A percentile compares a stretch with the other conserved stretches of the same genome.
phyloP scores from a whole-genome alignment of 2,113 vertebrate genomes.

The Pelusios castaneus region DNA sequence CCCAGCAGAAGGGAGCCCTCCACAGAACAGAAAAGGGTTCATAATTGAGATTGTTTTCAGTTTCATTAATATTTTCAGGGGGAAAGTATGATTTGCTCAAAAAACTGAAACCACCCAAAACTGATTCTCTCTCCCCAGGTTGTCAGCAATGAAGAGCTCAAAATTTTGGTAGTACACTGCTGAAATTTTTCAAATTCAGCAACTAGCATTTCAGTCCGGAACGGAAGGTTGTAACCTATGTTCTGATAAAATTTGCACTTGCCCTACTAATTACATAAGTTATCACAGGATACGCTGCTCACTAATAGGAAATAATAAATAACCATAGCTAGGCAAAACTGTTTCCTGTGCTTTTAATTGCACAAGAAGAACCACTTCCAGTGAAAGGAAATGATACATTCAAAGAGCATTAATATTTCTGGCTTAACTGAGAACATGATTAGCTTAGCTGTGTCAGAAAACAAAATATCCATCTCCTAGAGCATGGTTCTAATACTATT shows the following conservation, averaged over 20 bases:
- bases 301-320: constrained; percentile 78
- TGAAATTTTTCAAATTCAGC: not conserved
- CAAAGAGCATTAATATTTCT: constrained; percentile 52
- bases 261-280: constrained; percentile 43
- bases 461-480: constrained; percentile 1
- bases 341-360: constrained; percentile 73
- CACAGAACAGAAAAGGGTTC: constrained; percentile 21
- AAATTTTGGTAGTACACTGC: not conserved
- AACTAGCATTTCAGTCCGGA: not conserved
- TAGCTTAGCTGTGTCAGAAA: constrained; percentile 57
- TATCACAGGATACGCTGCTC: constrained; percentile 57
- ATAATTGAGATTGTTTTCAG: not conserved
- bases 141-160: not conserved
- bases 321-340: constrained; percentile 53
- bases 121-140: not conserved
- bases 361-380: constrained; percentile 44
- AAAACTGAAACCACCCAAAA: not conserved
- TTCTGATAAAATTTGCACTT: constrained; percentile 43
- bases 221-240: not conserved
- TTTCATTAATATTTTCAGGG: not conserved
- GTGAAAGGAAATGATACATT: constrained; percentile 67
- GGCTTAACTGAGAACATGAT: constrained; percentile 48
- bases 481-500: too few species aligned
- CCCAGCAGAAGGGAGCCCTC: not conserved
- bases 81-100: too few species aligned